Evolutionary conservation across 1,140 invertebrate species (phyloP).

Genomic region (Meloidogyne exigua): DNA sequence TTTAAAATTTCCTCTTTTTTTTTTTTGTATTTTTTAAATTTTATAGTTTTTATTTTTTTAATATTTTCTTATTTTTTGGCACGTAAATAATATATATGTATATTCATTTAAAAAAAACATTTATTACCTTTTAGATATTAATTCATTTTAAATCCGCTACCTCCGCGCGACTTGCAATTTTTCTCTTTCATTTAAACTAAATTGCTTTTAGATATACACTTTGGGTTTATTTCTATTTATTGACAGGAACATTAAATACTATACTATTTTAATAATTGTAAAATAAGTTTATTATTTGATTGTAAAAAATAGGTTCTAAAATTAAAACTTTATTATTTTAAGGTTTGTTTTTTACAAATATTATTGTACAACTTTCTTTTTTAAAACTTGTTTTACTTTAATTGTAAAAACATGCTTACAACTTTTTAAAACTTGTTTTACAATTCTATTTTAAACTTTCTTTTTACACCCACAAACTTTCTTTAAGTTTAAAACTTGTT

Average conservation of each 20-base stretch:
- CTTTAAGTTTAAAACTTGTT: too few species aligned
- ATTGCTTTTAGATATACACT: background rate
- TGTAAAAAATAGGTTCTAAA: too few species aligned
- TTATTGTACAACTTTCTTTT: background rate
- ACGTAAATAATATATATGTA: background rate
- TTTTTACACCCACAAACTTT: background rate
- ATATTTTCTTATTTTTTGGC: too few species aligned
- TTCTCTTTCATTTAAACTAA: background rate
- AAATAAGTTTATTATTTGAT: too few species aligned
- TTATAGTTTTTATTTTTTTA: too few species aligned
- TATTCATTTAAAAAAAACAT: background rate
- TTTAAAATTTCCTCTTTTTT: background rate
- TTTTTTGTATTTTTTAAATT: background rate
- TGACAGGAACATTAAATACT: background rate
- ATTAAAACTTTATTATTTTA: too few species aligned
- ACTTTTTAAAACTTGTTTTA: background rate
- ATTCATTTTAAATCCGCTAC: background rate
- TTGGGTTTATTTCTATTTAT: background rate
- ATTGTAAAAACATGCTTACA: too few species aligned
- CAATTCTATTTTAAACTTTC: background rate
- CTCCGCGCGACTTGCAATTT: background rate
- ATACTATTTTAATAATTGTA: too few species aligned
- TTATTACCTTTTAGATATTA: background rate
- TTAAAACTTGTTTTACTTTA: background rate
- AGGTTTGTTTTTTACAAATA: background rate